phyloP scores from a whole-genome alignment of 2,113 vertebrate species.

The Trichechus manatus region DNA sequence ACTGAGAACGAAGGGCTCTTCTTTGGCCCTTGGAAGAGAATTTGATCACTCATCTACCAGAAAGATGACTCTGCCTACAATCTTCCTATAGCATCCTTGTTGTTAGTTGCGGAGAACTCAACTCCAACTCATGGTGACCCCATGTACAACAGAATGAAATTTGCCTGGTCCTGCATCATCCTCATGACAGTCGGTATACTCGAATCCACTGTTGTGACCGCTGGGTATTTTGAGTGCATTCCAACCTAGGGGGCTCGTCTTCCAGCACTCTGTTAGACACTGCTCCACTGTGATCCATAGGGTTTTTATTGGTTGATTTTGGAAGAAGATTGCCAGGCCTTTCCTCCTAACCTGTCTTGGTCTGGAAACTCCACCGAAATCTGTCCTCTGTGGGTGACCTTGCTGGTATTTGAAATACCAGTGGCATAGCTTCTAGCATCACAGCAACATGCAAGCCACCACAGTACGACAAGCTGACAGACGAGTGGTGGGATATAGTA shows the following conservation, averaged over 20 bases:
- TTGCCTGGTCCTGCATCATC: too few species aligned
- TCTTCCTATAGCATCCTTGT: accelerated
- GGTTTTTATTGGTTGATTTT: neutral
- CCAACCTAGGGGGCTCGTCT: too few species aligned
- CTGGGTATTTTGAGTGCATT: too few species aligned
- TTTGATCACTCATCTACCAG: neutral
- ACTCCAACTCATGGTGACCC: too few species aligned
- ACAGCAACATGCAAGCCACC: neutral
- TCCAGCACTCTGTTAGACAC: too few species aligned
- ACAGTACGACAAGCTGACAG: neutral
- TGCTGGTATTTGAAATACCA: neutral
- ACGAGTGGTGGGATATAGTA: accelerated
- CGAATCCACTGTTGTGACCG: too few species aligned
- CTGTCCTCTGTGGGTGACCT: neutral
- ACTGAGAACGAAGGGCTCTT: neutral
- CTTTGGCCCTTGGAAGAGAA: neutral
- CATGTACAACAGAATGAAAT: too few species aligned
- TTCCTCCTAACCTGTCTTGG: neutral
- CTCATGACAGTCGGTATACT: too few species aligned
- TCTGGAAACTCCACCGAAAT: neutral
- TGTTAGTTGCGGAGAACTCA: too few species aligned
- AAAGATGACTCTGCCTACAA: neutral
- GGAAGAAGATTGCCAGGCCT: neutral
- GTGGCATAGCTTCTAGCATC: neutral
- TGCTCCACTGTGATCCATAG: too few species aligned